phyloP scores from a whole-genome alignment of 92 coral and sea anemone genomes.

The Plumapathes pennacea region DNA sequence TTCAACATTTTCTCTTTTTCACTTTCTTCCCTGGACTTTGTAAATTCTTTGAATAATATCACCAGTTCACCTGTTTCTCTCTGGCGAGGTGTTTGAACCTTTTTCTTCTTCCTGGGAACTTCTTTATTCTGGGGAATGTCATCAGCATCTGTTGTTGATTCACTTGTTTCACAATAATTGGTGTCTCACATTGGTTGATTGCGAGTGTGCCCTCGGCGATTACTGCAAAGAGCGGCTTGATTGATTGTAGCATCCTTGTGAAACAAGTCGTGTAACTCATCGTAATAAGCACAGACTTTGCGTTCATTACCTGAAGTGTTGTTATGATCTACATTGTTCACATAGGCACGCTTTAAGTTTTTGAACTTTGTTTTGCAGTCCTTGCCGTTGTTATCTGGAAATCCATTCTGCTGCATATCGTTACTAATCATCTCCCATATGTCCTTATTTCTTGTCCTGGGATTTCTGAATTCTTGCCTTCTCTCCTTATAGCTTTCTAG shows the following conservation, averaged over 20 bases:
- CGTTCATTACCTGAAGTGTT: conserved; percentile 57
- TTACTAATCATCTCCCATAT: conserved; percentile 44
- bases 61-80: conserved; percentile 28
- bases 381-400: conserved; percentile 29
- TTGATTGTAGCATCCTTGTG: conserved; percentile 21
- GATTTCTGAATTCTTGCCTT: conserved; percentile 37
- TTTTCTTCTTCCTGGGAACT: conserved; percentile 38
- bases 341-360: conserved; percentile 38
- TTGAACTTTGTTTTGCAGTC: conserved; percentile 46
- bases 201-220: too few species aligned
- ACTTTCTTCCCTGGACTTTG: conserved; percentile 32
- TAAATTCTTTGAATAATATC: conserved; percentile 27
- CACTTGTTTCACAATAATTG: too few species aligned
- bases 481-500: conserved; percentile 31
- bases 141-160: too few species aligned
- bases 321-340: conserved; percentile 40
- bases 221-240: conserved; percentile 44
- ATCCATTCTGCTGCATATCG: conserved; percentile 38
- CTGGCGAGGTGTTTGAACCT: too few species aligned
- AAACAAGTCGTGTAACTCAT: conserved; percentile 29
- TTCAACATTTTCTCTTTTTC: conserved; percentile 40
- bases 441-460: conserved; percentile 42
- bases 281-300: conserved; percentile 46
- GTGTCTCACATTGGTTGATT: too few species aligned
- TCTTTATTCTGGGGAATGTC: too few species aligned